These are phyloP conservation scores for Charanyca ferruginea DNA, from an alignment of 2,888 invertebrate genomes.

Conservation along the genomic window DNA sequence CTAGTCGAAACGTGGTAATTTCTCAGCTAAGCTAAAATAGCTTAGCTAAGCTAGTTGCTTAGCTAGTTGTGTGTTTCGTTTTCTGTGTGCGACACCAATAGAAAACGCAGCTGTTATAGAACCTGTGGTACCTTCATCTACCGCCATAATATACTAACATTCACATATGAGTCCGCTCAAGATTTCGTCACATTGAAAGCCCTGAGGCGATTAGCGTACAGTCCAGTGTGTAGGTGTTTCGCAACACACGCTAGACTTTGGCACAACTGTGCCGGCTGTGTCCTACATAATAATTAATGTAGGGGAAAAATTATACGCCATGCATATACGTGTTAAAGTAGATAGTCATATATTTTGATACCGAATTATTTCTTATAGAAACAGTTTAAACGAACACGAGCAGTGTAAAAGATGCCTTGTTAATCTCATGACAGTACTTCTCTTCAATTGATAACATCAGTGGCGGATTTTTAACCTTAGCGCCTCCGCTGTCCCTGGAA, in stretches of 20 bases:
- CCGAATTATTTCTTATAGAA: background rate
- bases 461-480: no score
- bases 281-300: conserved; percentile 43
- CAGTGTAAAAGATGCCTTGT: no score
- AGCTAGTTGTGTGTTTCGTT: no score
- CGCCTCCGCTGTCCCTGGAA: no score
- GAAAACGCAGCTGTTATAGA: background rate
- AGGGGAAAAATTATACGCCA: conserved; percentile 16
- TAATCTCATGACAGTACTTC: no score
- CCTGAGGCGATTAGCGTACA: conserved; percentile 43
- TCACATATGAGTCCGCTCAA: conserved; percentile 10
- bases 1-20: no score
- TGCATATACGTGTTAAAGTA: background rate
- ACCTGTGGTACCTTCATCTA: background rate
- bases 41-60: no score
- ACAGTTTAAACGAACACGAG: no score
- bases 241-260: conserved; percentile 44
- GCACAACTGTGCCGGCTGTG: conserved; percentile 48
- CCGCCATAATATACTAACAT: no score
- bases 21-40: no score
- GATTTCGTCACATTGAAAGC: conserved; percentile 41
- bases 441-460: no score
- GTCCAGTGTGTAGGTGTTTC: conserved; percentile 30
- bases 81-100: no score
- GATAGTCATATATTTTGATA: background rate